Evolutionary conservation across 2,113 vertebrate genomes (phyloP).

Genomic region (Alouatta palliata): DNA sequence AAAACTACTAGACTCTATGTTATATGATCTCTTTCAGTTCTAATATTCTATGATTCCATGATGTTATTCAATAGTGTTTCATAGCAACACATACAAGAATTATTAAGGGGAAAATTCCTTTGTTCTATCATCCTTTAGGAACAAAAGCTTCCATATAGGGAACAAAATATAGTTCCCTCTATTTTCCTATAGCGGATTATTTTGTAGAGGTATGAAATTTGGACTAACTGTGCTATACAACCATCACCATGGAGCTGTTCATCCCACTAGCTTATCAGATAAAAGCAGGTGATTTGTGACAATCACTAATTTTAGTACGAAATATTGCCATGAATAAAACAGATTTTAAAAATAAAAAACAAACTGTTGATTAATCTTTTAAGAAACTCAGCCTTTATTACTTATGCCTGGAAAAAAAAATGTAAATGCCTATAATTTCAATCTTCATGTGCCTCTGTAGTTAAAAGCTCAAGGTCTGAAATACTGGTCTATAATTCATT

Average conservation of each 20-base stretch:
- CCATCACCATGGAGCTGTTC: background rate
- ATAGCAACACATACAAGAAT: background rate
- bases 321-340: background rate
- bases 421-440: background rate
- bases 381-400: background rate
- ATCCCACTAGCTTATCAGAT: background rate
- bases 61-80: background rate
- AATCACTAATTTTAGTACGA: background rate
- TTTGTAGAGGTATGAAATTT: background rate
- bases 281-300: background rate
- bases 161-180: background rate
- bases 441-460: background rate
- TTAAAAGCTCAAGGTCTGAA: background rate
- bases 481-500: background rate
- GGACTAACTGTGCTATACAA: background rate
- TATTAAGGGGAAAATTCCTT: background rate
- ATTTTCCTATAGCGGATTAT: background rate
- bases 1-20: background rate
- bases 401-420: constrained; percentile 19
- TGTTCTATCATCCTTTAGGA: background rate
- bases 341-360: background rate
- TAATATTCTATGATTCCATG: background rate
- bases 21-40: background rate
- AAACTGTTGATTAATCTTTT: background rate
- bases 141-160: background rate